A percentile compares a stretch with the other conserved stretches of the same genome.
Evolutionary conservation across 2,113 vertebrate genomes (phyloP).

Genomic region (Camelus bactrianus): DNA sequence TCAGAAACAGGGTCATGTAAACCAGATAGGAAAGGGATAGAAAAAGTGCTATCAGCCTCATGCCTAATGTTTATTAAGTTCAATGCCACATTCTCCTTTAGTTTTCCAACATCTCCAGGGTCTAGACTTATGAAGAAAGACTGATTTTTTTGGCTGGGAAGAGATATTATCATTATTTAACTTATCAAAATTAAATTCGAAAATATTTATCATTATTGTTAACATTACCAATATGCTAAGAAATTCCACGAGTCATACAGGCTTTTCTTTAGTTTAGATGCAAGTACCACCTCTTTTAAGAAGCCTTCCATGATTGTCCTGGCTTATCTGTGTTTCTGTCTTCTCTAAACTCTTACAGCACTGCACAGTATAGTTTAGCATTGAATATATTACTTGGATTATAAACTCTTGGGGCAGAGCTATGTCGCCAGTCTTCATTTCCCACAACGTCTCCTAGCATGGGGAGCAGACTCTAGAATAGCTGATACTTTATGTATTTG

Average conservation of each 20-base stretch:
- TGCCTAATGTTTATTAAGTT: neutral
- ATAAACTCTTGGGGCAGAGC: neutral
- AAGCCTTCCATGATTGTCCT: neutral
- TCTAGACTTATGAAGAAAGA: neutral
- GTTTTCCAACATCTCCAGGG: neutral
- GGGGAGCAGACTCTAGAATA: neutral
- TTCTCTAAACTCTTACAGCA: neutral
- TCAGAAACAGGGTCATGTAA: neutral
- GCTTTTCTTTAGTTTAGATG: slow-evolving; percentile 1
- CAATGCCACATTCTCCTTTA: neutral
- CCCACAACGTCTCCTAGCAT: neutral
- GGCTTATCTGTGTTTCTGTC: neutral
- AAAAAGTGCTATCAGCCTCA: neutral
- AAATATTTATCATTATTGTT: neutral
- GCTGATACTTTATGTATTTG: neutral
- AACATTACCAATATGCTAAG: neutral
- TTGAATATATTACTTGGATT: neutral
- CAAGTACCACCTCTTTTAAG: neutral
- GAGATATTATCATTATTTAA: neutral
- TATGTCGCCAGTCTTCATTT: neutral
- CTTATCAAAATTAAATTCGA: slow-evolving; percentile 8
- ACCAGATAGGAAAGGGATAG: neutral
- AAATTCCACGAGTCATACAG: neutral
- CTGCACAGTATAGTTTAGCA: neutral
- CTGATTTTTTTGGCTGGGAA: slow-evolving; percentile 34